These are phyloP conservation scores for Sinocyclocheilus anshuiensis DNA, from an alignment of 2,113 vertebrate genomes.

Conservation along the genomic window DNA sequence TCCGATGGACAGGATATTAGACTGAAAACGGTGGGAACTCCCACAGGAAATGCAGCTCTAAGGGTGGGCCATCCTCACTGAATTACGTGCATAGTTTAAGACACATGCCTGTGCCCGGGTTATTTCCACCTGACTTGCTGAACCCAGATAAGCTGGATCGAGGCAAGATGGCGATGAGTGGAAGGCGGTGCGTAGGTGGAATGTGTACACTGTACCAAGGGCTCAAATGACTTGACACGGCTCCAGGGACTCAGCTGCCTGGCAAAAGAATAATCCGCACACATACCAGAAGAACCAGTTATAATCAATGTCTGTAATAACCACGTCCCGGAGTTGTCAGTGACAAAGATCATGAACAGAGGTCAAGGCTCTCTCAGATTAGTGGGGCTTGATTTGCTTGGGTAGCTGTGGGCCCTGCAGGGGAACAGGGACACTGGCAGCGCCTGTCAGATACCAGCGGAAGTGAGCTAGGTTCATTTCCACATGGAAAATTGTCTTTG, in stretches of 20 bases:
- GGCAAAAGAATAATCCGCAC: slow-evolving; percentile 65
- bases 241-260: slow-evolving; percentile 62
- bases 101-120: neutral
- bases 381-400: slow-evolving; percentile 69
- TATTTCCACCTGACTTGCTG: slow-evolving; percentile 35
- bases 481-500: neutral
- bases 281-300: slow-evolving; percentile 70
- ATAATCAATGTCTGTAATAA: slow-evolving; percentile 78
- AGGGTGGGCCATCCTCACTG: slow-evolving; percentile 23
- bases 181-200: neutral
- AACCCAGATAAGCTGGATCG: neutral
- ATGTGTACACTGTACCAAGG: slow-evolving; percentile 2
- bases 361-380: slow-evolving; percentile 69
- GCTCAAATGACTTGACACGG: slow-evolving; percentile 40
- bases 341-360: slow-evolving; percentile 69
- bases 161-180: neutral
- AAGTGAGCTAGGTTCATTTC: slow-evolving; percentile 17
- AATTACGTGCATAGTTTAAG: slow-evolving; percentile 21
- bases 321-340: slow-evolving; percentile 69
- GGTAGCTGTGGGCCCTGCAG: slow-evolving; percentile 55
- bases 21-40: slow-evolving; percentile 37
- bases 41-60: slow-evolving; percentile 45
- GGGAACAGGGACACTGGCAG: slow-evolving; percentile 15
- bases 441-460: slow-evolving; percentile 26
- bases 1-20: slow-evolving; percentile 49